Base-by-base conservation (phyloP, 2,888 invertebrate species). In the Parnassius mnemosyne region DNA sequence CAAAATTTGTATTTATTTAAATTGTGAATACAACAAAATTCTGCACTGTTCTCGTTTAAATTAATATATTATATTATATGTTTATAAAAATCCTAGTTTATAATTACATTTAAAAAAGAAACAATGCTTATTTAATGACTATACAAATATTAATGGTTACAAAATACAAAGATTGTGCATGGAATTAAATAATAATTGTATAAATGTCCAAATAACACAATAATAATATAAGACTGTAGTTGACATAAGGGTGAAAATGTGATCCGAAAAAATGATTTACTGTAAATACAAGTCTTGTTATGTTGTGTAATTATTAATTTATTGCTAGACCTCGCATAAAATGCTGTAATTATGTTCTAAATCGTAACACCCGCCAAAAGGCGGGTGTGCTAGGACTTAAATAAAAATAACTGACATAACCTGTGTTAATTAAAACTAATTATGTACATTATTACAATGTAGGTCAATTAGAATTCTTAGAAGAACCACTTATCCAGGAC, bases 241-340 rank as follows among this genome's bases (percentile, higher is more conserved):
- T 50, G 10, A 13, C 34, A 10, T 13, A 25, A 13, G 44, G 11
- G 10, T 58, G 44, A n/a, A 59, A 44, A 46, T 53, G 51, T 41
- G 44, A 55, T 25, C 55, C 1, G 63, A 69, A 69, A 66, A 71
- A 69, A 65, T 34, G 34, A 63, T 69, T 43, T 1, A 72, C 65
- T 69, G 69, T 65, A 69, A 68, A 68, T 72, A 73, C 66, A 67
- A 65, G 60, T 68, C 61, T 9, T 11, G 10, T 43, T 43, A 43
- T 70, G 68, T 66, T 72, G 71, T 74, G 70, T 73, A 73, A 72
- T 75, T 71, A 72, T 72, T 64, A 65, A 68, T 68, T 66, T 70
- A 70, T 72, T 60, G 67, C 67, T 68, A 68, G 67, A 71, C 66
- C 65, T 57, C 43, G 52, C n/a, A 52, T 73, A 34, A 34, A 34